Conservation (phyloP, 1,140 invertebrate species). For the Drosophila arizonae region DNA sequence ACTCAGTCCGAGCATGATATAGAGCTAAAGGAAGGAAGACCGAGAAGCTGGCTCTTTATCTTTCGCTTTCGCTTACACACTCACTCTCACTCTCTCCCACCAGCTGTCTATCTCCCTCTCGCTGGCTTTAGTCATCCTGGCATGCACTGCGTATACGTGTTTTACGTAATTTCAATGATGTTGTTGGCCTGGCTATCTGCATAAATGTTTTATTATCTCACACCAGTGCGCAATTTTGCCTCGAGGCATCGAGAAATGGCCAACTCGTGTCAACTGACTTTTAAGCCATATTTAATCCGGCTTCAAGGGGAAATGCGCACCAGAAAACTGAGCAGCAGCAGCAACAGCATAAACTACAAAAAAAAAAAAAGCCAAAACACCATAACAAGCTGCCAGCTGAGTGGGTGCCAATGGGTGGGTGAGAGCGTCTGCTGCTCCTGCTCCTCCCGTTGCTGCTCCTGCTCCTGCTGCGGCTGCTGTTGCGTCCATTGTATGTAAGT, state of each 20-base stretch:
- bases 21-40: background rate
- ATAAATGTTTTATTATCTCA: conserved; percentile 80
- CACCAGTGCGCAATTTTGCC: conserved; percentile 54
- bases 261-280: conserved; percentile 79
- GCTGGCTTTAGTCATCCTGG: background rate
- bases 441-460: conserved; percentile 4
- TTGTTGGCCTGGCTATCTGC: conserved; percentile 62
- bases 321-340: conserved; percentile 35
- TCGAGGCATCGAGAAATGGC: conserved; percentile 67
- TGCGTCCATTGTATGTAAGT: conserved; percentile 37
- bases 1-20: background rate
- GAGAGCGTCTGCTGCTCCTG: background rate
- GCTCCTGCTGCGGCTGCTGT: background rate
- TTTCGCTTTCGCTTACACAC: background rate
- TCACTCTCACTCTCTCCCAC: background rate
- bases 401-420: conserved; percentile 23
- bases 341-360: conserved; percentile 2
- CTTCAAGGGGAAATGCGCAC: conserved; percentile 67
- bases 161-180: conserved; percentile 74
- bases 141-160: conserved; percentile 48
- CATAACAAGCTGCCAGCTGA: conserved; percentile 45
- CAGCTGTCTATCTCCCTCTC: background rate
- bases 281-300: conserved; percentile 78
- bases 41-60: background rate
- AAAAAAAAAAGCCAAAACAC: conserved; percentile 30